A percentile compares a stretch with the other conserved stretches of the same genome.
Conservation (phyloP, 30 jellyfish, hydroid and myxozoan species). For the Cassiopea andromeda region DNA sequence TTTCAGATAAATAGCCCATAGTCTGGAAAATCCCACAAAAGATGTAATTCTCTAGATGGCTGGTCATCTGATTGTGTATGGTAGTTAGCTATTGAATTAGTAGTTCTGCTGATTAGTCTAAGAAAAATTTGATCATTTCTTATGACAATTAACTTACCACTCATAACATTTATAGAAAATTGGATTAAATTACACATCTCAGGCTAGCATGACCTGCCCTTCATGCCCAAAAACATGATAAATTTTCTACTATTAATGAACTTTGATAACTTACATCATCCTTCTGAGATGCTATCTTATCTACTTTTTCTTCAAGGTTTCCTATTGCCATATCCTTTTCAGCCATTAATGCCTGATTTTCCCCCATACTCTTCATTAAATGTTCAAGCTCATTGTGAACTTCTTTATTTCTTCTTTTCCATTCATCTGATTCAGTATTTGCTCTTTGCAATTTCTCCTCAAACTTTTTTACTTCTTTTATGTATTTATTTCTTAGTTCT, state of each 20-base stretch:
- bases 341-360: slow-evolving; percentile 17
- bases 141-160: neutral
- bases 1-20: no score
- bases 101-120: no score
- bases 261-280: slow-evolving; percentile 41
- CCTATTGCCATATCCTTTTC: slow-evolving; percentile 21
- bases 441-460: slow-evolving; percentile 22
- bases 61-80: no score
- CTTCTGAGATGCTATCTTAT: slow-evolving; percentile 36
- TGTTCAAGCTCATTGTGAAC: slow-evolving; percentile 30
- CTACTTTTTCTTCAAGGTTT: slow-evolving; percentile 43
- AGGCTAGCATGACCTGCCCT: no score
- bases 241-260: neutral
- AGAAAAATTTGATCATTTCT: no score
- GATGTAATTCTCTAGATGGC: no score
- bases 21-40: no score
- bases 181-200: no score
- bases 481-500: slow-evolving; percentile 22
- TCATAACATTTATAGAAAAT: no score
- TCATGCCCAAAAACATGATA: no score
- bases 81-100: no score
- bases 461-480: slow-evolving; percentile 20
- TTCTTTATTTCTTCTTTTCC: slow-evolving; percentile 41
- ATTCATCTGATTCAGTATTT: slow-evolving; percentile 35
- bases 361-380: slow-evolving; percentile 39